Base-by-base conservation (phyloP, 2,888 invertebrate species). In the Abscondita cerata region DNA sequence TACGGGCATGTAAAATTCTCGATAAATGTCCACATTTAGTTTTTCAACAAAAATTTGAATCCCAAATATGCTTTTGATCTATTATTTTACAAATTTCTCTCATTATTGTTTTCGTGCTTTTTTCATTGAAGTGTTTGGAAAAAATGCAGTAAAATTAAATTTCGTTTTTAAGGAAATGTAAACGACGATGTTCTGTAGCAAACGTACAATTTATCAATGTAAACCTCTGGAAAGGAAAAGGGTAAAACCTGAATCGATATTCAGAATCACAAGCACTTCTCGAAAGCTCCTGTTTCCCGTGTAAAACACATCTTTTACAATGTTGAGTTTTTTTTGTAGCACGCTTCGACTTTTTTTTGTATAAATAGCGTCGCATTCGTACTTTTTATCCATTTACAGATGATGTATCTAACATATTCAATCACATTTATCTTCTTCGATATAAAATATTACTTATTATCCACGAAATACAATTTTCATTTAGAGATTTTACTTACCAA, bases 241-340 rank as follows among this genome's bases (percentile, higher is more conserved):
- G 41, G 34, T 25, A 18, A 38, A 44, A 25, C 36, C 15, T n/a
- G 12, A 59, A 59, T 59, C 59, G 59, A 59, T 59, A 59, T 59
- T 59, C 47, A 38, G 41, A 51, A 57, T 50, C 51, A 44, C 51
- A 41, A 31, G 25, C 51, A 51, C 51, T 57, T 51, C 20, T 20
- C 20, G 50, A 50, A 47, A 57, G 57, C 40, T 50, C 40, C 50
- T 51, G 57, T 57, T 44, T 57, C 41, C 16, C 50, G 57, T 51
- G 57, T 57, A 57, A 57, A 57, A 57, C 57, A 41, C 40, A 25
- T 51, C 57, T 57, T 50, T 57, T 50, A 36, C 31, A 16, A 51
- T 36, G 41, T 51, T 50, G 31, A 15, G 25, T 50, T 13, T 18
- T 34, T 12, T 48, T 38, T 25, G 18, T 48, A 11, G 11, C 12